Evolutionary conservation across 2,888 invertebrate genomes (phyloP).

Genomic region (Gymnosoma rotundatum): DNA sequence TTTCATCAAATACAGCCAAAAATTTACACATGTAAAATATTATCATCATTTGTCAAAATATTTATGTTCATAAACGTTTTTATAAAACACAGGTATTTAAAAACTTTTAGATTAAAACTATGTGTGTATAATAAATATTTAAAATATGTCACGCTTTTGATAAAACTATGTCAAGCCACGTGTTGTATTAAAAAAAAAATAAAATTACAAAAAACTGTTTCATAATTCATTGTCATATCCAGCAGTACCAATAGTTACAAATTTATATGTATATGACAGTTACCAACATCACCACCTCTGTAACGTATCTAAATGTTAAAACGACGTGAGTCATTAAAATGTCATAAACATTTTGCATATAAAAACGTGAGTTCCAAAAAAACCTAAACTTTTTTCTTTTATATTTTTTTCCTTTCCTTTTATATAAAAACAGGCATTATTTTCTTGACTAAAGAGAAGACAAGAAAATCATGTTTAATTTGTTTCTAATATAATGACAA

Average conservation of each 20-base stretch:
- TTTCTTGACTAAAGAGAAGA: no score
- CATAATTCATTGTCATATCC: constrained; percentile 57
- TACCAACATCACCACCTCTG: background rate
- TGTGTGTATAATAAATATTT: background rate
- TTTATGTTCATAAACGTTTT: constrained; percentile 6
- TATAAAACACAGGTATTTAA: constrained; percentile 54
- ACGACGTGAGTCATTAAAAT: constrained; percentile 71
- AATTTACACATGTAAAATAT: background rate
- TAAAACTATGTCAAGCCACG: constrained; percentile 45
- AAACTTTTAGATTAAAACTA: constrained; percentile 39
- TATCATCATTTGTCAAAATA: constrained; percentile 46
- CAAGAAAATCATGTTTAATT: constrained; percentile 19
- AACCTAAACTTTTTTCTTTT: background rate
- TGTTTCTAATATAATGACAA: constrained; percentile 27
- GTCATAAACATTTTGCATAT: constrained; percentile 66
- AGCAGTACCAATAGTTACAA: constrained; percentile 30
- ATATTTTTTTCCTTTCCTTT: background rate
- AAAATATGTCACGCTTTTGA: background rate
- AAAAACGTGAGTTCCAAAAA: constrained; percentile 32
- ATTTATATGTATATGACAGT: no score
- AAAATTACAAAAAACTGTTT: background rate
- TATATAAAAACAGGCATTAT: background rate
- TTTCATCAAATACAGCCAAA: no score
- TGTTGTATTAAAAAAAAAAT: constrained; percentile 11
- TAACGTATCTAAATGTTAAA: constrained; percentile 62